These are phyloP conservation scores for Galleria mellonella DNA, from an alignment of 1,140 invertebrate species.

Conservation along the genomic window DNA sequence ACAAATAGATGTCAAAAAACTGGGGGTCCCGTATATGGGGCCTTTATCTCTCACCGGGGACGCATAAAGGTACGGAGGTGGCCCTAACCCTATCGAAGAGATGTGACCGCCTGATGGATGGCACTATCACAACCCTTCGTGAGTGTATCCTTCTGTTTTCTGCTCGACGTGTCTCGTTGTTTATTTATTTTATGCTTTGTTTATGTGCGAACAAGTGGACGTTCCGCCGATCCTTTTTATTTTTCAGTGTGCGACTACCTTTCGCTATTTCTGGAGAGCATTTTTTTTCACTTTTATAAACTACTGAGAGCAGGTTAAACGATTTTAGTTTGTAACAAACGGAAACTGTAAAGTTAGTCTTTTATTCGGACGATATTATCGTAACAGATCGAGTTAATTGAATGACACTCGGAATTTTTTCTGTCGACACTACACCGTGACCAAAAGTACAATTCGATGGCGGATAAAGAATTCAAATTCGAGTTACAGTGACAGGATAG, in stretches of 20 bases:
- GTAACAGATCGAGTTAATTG: constrained; percentile 28
- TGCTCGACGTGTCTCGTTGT: constrained; percentile 41
- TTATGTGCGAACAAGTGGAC: constrained; percentile 48
- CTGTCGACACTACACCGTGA: constrained; percentile 13
- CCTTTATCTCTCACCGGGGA: constrained; percentile 63
- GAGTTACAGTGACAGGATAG: constrained; percentile 38
- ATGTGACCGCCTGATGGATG: constrained; percentile 65
- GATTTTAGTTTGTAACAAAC: no score
- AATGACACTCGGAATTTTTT: constrained; percentile 51
- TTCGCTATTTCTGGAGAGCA: constrained; percentile 1
- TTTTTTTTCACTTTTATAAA: constrained; percentile 9
- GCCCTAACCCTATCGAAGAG: constrained; percentile 69
- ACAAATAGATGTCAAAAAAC: constrained; percentile 72
- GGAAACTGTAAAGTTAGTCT: no score
- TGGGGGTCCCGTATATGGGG: constrained; percentile 48
- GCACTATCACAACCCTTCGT: constrained; percentile 51
- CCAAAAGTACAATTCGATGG: constrained; percentile 18
- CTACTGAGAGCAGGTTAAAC: background rate
- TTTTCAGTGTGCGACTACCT: constrained; percentile 12
- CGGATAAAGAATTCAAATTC: constrained; percentile 58
- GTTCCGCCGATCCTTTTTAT: constrained; percentile 11
- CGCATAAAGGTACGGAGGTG: constrained; percentile 66
- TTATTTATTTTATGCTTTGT: constrained; percentile 62
- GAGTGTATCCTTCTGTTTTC: constrained; percentile 38
- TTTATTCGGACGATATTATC: no score